Base-by-base conservation (phyloP, 1,140 invertebrate genomes). In the Lerema accius region DNA sequence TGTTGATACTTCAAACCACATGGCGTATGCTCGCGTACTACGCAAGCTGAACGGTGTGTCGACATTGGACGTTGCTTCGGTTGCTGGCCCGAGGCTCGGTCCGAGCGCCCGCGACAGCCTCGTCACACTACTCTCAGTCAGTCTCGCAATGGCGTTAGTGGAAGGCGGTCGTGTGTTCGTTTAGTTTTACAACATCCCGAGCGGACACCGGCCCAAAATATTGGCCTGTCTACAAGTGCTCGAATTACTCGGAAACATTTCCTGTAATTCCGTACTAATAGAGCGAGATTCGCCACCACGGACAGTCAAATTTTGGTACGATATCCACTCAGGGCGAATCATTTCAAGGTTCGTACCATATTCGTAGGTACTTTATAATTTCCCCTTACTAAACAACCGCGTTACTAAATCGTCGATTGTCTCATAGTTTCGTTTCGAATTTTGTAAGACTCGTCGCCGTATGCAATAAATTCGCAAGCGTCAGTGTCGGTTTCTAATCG, bases 191-290 rank as follows among this genome's bases (percentile, higher is more conserved):
- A 78, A 72, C 71, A 86, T 82, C 84, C 88, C 86, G 89, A 91
- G 89, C 90, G 90, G 90, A 91, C 90, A 91, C 90, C 90, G 90
- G 90, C 86, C 90, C 89, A 90, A 91, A 91, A 91, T 91, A 89
- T 91, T 90, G 89, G 89, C 89, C 86, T 88, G 90, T 91, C 89
- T 86, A 84, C 82, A 79, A 77, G 80, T 86, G 80, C 81, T 84
- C 76, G 82, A 88, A 84, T 89, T 89, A 89, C 83, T 78, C 68
- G 81, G 71, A 85, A 76, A 80, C 67, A 74, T 66, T 89, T 91
- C 84, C 79, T 72, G 88, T 90, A 82, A 86, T 89, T 84, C 80
- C 56, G 66, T 71, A 75, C 67, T 76, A 50, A 76, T 59, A 75
- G 71, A 79, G 74, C 79, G 73, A 80, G 61, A 67, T 76, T 80